Conservation (phyloP, 1,140 invertebrate species). For the Ctenoplectra terminalis region DNA sequence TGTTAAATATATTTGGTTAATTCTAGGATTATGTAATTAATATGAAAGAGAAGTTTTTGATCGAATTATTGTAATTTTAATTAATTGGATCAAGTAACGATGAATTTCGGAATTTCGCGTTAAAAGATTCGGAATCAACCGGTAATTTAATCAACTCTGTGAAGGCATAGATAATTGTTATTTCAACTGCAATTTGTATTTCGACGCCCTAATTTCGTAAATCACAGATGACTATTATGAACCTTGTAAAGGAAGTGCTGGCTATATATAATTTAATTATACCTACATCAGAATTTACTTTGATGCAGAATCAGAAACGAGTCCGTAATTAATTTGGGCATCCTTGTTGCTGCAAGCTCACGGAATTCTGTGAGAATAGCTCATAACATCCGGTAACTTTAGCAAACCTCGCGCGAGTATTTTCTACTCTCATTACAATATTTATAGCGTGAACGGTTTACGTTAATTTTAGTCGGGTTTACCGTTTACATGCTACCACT, state of each 20-base stretch:
- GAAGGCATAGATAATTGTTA: no score
- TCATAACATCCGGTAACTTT: slow-evolving; percentile 26
- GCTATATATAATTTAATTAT: slow-evolving; percentile 62
- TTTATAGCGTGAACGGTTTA: neutral
- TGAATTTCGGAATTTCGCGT: no score
- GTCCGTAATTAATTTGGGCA: slow-evolving; percentile 65
- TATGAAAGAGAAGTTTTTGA: no score
- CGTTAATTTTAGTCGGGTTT: no score
- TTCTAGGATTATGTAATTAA: no score
- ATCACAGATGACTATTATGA: slow-evolving; percentile 31
- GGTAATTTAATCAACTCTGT: no score
- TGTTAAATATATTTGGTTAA: no score
- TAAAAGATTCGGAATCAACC: no score
- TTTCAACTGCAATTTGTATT: neutral
- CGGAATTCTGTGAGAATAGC: slow-evolving; percentile 25
- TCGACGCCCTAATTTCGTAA: no score
- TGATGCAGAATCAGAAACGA: slow-evolving; percentile 52
- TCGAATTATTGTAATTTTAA: no score
- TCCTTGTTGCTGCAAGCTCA: slow-evolving; percentile 37
- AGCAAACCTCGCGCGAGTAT: neutral
- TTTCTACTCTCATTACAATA: slow-evolving; percentile 5
- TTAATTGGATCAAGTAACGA: no score
- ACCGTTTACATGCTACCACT: no score
- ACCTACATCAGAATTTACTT: slow-evolving; percentile 51
- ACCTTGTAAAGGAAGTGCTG: slow-evolving; percentile 20